Base-by-base conservation (phyloP, 37 sponge, comb jelly and placozoan genomes). In the Oopsacas minuta region DNA sequence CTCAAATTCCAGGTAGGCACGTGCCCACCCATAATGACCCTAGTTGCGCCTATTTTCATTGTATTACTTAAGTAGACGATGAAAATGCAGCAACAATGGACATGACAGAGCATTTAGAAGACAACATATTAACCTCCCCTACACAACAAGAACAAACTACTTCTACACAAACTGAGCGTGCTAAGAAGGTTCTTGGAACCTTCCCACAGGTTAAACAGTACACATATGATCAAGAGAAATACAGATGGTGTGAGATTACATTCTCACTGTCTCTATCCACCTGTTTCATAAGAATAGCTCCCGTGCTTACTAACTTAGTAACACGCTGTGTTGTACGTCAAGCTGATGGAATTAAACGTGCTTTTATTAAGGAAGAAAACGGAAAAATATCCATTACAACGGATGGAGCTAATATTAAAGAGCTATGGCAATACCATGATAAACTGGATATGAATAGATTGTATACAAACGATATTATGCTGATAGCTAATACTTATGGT, bases 391-490 rank as follows among this genome's bases (percentile, higher is more conserved):
- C 42, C 81, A 38, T 36, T 37, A 37, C 39, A 0, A 83, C 52
- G 23, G 52, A 84, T 37, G 52, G 85, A 23, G 38, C 82, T 23
- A 52, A 61, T 37, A 36, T 88, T 23, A 88, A 90, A 88, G 94
- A 89, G 37, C 39, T 94, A 46, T 94, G 91, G 90, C 20, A 87
- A 17, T 52, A 94, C 52, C 51, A 81, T 0, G 88, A 90, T 25
- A 88, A 90, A 0, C 82, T 96, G 0, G 92, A 96, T 37, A 52
- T 94, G 35, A 88, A n/a, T 5, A 89, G 69, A 75, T 69, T 89
- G 25, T 94, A 94, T 37, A 90, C 91, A 46, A 96, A 96, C 85
- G 86, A 92, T 52, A 91, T 96, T 23, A 91, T 92, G 85, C 85
- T 85, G 32, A 88, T 95, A 85, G 94, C 93, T 20, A 75, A 32